Evolutionary conservation across 2,888 invertebrate species (phyloP).

Genomic region (Apodemia mormo): DNA sequence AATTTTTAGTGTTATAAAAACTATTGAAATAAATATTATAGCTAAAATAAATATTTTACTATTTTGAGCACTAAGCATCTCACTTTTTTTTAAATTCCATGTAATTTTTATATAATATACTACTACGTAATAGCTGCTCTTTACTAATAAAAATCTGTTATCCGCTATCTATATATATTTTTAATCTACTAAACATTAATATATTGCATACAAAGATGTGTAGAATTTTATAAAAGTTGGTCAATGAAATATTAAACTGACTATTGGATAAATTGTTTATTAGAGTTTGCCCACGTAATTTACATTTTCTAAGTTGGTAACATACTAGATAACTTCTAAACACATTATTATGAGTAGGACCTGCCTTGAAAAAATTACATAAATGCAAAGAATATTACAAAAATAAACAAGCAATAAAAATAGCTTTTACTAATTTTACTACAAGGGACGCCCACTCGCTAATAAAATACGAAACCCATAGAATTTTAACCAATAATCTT

Average conservation of each 20-base stretch:
- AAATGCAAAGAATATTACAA: slow-evolving; percentile 11
- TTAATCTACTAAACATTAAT: neutral
- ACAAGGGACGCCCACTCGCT: neutral
- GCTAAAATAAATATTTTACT: no score
- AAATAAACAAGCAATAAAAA: slow-evolving; percentile 14
- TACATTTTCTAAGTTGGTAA: slow-evolving; percentile 1
- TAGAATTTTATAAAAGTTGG: slow-evolving; percentile 13
- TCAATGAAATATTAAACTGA: slow-evolving; percentile 7
- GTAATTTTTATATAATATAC: neutral
- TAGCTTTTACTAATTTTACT: neutral
- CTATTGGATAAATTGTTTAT: neutral
- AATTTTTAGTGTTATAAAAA: no score
- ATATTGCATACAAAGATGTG: neutral
- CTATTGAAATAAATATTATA: no score
- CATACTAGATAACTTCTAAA: neutral
- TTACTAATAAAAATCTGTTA: neutral
- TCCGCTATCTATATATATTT: neutral
- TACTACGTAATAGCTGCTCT: neutral
- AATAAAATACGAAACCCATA: neutral
- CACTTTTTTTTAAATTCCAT: neutral
- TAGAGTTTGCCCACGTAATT: neutral
- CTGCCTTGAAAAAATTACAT: slow-evolving; percentile 1
- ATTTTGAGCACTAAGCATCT: neutral
- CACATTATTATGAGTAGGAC: neutral
- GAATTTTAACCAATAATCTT: neutral